Conservation (phyloP, 2,113 vertebrate species). For the Athene noctua region DNA sequence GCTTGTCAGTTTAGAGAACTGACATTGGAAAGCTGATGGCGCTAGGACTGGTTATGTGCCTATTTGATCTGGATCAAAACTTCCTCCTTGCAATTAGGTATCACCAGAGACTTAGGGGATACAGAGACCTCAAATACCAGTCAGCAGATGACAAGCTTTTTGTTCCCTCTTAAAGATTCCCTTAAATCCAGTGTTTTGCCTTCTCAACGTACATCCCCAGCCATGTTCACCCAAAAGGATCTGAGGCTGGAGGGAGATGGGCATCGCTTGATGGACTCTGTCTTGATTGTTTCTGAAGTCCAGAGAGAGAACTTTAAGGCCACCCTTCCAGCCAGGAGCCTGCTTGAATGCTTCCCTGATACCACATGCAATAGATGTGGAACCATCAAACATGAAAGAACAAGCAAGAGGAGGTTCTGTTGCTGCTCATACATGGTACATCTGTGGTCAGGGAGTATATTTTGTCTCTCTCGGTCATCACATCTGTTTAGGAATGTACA, state of each 20-base stretch:
- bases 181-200: background rate
- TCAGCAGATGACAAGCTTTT: background rate
- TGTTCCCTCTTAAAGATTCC: background rate
- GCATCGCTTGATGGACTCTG: background rate
- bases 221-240: fast-evolving
- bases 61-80: background rate
- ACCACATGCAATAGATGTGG: background rate
- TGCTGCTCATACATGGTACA: background rate
- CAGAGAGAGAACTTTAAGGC: background rate
- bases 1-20: background rate
- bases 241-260: background rate
- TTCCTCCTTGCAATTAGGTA: background rate
- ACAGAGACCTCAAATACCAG: background rate
- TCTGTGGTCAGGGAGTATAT: background rate
- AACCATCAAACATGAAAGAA: background rate
- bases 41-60: background rate
- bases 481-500: background rate
- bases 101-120: background rate
- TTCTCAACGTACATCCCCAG: background rate
- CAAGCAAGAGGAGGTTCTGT: fast-evolving
- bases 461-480: background rate
- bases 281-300: background rate
- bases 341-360: background rate
- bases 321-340: background rate
- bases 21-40: background rate